Evolutionary conservation across 2,888 invertebrate genomes (phyloP), one percentile per base, ranked within the genome.

Genomic region (Cosmorhoe ocellata): DNA sequence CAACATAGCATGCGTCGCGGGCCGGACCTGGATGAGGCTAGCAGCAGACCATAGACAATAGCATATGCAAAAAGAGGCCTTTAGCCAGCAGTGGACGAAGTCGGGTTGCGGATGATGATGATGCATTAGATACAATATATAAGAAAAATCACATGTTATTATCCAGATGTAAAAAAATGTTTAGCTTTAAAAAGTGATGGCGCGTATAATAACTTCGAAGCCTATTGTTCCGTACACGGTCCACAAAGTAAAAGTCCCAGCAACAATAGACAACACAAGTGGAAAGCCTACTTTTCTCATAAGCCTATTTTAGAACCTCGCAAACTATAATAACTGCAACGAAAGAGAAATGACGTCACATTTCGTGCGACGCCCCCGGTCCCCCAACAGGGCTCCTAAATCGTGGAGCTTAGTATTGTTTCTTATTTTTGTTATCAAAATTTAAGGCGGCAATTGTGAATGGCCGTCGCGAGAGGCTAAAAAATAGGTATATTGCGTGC

Each of bases 401-500:
- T 58, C 58, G 58, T 52, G 46, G 48, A 60, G 61, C 59, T 63
- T 68, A 64, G 63, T 64, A 69, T 67, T 66, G 64, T 69, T 63
- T 69, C 68, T 67, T 70, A 61, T 62, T 62, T 70, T 65, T 69
- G 66, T 75, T 76, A 77, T 77, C 75, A 77, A 73, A 75, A 69
- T 74, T 76, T 74, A 74, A 76, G 65, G 66, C 64, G 47, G 54
- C 61, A 58, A 57, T 66, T 70, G 70, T 70, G 69, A 74, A 71
- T 65, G 58, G 67, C 56, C 60, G 63, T 59, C 64, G 64, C 54
- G 66, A 71, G 71, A 73, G 61, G 61, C 62, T 76, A 74, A 84
- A 80, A 81, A 81, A 82, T 82, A 64, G 79, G 70, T 58, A 65
- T 48, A 66, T 83, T 74, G 83, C 83, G 82, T 84, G 82, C 63